Conservation (phyloP, 1,140 invertebrate species). For the Holcopasites calliopsidis region DNA sequence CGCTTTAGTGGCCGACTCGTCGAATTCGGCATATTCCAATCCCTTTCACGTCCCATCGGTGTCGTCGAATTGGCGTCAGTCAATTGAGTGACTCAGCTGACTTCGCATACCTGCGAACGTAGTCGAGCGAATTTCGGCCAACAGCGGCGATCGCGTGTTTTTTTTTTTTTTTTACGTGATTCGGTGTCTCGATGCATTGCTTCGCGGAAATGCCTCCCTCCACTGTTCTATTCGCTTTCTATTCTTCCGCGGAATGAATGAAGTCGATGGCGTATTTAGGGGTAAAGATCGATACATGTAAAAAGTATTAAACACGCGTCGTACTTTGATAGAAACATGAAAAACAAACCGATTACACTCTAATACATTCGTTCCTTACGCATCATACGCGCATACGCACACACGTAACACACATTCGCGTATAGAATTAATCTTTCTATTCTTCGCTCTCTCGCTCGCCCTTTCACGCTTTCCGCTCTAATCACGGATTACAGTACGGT, state of each 20-base stretch:
- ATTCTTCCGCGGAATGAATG: background rate
- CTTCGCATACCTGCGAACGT: no score
- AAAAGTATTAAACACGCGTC: conserved; percentile 73
- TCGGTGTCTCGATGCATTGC: background rate
- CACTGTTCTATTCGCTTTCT: background rate
- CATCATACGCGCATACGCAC: conserved; percentile 44
- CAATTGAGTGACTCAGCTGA: no score
- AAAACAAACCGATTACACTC: conserved; percentile 66
- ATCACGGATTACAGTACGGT: conserved; percentile 43
- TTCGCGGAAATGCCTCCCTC: background rate
- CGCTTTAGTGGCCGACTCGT: conserved; percentile 38
- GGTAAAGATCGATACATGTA: conserved; percentile 56
- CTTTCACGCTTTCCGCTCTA: conserved; percentile 16
- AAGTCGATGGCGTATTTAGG: conserved; percentile 13
- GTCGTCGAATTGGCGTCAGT: background rate
- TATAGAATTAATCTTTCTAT: conserved; percentile 20
- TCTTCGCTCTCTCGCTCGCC: conserved; percentile 43
- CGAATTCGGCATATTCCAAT: conserved; percentile 18
- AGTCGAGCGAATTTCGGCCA: background rate
- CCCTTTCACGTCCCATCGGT: background rate
- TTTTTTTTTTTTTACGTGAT: background rate
- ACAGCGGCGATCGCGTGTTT: background rate
- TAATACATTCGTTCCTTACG: conserved; percentile 45
- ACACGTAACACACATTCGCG: background rate
- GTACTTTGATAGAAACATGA: conserved; percentile 67